Base-by-base conservation (phyloP, 2,797 vertebrate genomes). In the Antennarius maculatus region DNA sequence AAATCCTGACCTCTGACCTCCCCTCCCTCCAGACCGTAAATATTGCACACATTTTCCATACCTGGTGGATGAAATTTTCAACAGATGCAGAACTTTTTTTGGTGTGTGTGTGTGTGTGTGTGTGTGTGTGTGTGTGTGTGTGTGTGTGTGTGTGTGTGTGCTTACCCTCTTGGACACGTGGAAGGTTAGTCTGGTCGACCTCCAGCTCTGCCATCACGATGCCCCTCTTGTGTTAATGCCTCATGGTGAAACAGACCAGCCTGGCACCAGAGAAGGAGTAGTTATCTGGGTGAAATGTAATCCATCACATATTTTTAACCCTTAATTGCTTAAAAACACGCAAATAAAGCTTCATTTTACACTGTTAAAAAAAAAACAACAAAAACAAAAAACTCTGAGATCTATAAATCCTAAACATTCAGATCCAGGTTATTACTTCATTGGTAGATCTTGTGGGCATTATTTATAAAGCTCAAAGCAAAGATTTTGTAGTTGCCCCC, bases 141-240 rank as follows among this genome's bases (percentile, higher is more conserved):
- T 27, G 16, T 58, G 16, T 16, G 49, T 31, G 62, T 48, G 41
- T 41, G 34, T 61, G 71, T 12, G 23, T 43, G 29, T 29, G 37
- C 45, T 87, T 81, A 94, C 94, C 94, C 81, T 94, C 93, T 78
- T 90, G 89, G 71, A 94, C 93, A 47, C 85, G 87, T 53, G 92
- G 93, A 63, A 94, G 90, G 80, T 92, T 91, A 69, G 93, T 88
- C 77, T 93, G 91, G 83, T 94, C 94, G 28, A 94, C 89, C 80
- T 93, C 93, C 89, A 94, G 86, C 81, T 94, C 93, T 53, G 92
- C 91, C 93, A 94, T 94, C 81, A 76, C 71, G 60, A 11, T 39
- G 79, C 42, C 60, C 75, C 47, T 3, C 62, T 41, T 51, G 28
- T 70, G 71, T 89, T 84, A 90, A 59, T 81, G 73, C 54, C 41